Conservation (phyloP, 2,113 vertebrate genomes). For the Stictonetta naevosa region DNA sequence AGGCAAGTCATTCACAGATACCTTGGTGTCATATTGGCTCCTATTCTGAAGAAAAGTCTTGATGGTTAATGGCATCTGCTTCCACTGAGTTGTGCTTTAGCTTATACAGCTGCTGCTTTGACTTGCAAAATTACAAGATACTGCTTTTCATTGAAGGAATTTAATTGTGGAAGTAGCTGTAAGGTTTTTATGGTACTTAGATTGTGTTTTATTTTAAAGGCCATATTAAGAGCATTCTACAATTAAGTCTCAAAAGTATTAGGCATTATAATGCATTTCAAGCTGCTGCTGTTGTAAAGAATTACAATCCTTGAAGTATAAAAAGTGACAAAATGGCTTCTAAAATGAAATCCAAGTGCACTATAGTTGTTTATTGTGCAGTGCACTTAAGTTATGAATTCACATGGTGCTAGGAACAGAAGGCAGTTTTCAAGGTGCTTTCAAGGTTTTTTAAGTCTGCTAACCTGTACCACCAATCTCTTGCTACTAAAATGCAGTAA, state of each 20-base stretch:
- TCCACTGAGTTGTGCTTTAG: background rate
- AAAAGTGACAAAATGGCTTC: background rate
- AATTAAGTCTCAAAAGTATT: background rate
- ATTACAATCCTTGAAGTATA: background rate
- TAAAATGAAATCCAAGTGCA: background rate
- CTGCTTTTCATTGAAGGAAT: background rate
- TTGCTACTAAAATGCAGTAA: background rate
- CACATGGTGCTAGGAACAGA: background rate
- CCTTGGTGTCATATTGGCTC: background rate
- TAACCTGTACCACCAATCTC: background rate
- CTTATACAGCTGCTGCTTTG: background rate
- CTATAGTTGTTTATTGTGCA: background rate
- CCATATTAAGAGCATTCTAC: background rate
- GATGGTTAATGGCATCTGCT: background rate
- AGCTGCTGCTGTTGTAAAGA: background rate
- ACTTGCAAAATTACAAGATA: slow-evolving; percentile 6
- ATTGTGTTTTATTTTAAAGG: slow-evolving; percentile 14
- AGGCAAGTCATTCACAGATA: background rate
- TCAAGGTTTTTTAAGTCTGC: background rate
- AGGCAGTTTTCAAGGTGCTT: background rate
- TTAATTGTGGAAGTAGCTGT: background rate
- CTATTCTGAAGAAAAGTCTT: background rate
- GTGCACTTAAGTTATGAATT: background rate
- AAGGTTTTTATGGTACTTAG: background rate
- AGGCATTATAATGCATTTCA: background rate